phyloP scores from a whole-genome alignment of 2,113 vertebrate species.

The Podarcis raffonei region DNA sequence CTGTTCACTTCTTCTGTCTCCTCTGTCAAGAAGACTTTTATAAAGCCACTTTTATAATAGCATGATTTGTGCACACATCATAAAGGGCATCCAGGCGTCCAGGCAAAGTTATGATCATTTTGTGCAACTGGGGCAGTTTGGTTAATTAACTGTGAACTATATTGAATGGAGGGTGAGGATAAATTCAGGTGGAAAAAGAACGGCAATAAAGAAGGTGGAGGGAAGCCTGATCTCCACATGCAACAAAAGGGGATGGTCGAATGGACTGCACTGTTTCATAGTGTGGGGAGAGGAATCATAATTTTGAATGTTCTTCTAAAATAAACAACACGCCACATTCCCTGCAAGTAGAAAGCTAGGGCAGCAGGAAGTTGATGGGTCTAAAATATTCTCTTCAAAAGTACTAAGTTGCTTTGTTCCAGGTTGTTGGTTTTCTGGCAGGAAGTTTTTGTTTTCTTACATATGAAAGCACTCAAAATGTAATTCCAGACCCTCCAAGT shows the following conservation, averaged over 20 bases:
- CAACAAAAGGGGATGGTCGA: not conserved
- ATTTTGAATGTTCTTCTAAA: not conserved
- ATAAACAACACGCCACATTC: not conserved
- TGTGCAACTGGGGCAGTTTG: not conserved
- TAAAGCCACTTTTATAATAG: not conserved
- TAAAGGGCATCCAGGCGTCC: not conserved
- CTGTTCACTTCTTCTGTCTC: not conserved
- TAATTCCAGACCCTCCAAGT: not conserved
- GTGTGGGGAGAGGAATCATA: not conserved
- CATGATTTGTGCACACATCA: not conserved
- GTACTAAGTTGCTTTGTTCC: not conserved
- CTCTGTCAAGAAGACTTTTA: not conserved
- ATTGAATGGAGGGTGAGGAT: not conserved
- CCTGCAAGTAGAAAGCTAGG: not conserved
- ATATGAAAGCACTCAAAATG: not conserved
- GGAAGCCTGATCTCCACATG: not conserved
- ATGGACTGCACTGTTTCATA: not conserved
- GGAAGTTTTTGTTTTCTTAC: not conserved
- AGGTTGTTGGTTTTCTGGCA: not conserved
- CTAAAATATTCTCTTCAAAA: not conserved
- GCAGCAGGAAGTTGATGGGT: not conserved
- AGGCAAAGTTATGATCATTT: not conserved
- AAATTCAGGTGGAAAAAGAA: not conserved
- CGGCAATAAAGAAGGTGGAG: not conserved
- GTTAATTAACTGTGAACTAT: not conserved